These are phyloP conservation scores for Macrochelys suwanniensis DNA, from an alignment of 2,797 vertebrate species.

Conservation along the genomic window DNA sequence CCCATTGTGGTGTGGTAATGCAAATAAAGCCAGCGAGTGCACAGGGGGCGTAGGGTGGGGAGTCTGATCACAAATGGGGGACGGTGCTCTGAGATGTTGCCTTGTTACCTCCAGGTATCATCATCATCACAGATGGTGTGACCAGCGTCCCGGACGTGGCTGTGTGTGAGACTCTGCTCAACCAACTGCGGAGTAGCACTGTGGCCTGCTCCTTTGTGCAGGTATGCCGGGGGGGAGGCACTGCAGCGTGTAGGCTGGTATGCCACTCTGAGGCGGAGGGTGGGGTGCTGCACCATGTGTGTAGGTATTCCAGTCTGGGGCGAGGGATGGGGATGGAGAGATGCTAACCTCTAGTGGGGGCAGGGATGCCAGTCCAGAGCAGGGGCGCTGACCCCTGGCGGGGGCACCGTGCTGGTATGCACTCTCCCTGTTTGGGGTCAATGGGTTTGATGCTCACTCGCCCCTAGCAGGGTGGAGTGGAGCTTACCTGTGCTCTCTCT, in stretches of 20 bases:
- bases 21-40: background rate
- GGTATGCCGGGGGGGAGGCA: conserved; percentile 75
- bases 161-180: conserved; percentile 95
- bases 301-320: too few species aligned
- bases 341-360: background rate
- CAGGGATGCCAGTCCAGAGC: background rate
- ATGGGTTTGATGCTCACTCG: background rate
- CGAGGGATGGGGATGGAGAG: too few species aligned
- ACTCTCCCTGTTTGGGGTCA: background rate
- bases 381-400: background rate
- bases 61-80: background rate
- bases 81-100: conserved; percentile 1
- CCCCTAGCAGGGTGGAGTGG: background rate
- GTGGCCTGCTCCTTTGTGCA: conserved; percentile 98
- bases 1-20: background rate
- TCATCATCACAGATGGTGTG: conserved; percentile 98
- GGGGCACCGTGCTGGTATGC: background rate
- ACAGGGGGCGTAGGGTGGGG: background rate
- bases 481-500: background rate
- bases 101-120: conserved; percentile 87
- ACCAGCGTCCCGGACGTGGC: conserved; percentile 97
- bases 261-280: too few species aligned
- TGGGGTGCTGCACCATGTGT: too few species aligned
- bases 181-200: conserved; percentile 95
- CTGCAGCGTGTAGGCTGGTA: background rate